These are phyloP conservation scores for Mesaphorura yosii DNA, from an alignment of 1,140 invertebrate genomes.

Conservation along the genomic window DNA sequence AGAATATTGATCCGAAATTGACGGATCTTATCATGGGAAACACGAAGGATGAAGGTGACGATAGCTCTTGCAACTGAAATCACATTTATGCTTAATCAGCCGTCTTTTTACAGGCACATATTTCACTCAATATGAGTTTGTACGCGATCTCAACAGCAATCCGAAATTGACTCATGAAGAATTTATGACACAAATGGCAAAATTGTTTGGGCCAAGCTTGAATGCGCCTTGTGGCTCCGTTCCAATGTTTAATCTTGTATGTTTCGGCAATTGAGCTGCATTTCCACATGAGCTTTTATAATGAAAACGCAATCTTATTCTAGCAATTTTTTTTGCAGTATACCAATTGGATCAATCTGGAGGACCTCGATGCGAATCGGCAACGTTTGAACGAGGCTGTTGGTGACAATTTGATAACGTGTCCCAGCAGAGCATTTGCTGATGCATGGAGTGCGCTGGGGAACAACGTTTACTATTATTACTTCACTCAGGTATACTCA, in stretches of 20 bases:
- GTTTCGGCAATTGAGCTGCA: too few species aligned
- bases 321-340: conserved; percentile 73
- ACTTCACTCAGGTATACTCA: conserved; percentile 80
- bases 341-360: conserved; percentile 75
- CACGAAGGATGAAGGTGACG: conserved; percentile 83
- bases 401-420: conserved; percentile 87
- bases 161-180: conserved; percentile 68
- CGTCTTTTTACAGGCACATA: conserved; percentile 75
- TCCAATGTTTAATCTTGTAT: too few species aligned
- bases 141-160: conserved; percentile 77
- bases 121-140: conserved; percentile 80
- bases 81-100: too few species aligned
- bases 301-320: too few species aligned
- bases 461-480: conserved; percentile 76
- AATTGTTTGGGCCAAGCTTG: conserved; percentile 70
- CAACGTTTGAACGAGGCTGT: conserved; percentile 76
- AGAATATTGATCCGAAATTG: conserved; percentile 64
- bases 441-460: conserved; percentile 66
- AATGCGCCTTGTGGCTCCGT: too few species aligned
- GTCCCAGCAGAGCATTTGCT: conserved; percentile 79
- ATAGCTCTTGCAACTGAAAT: too few species aligned
- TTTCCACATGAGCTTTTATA: too few species aligned
- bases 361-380: conserved; percentile 66
- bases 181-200: too few species aligned
- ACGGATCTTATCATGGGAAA: conserved; percentile 75